Evolutionary conservation across 2,113 vertebrate genomes (phyloP).

Genomic region (Pteruthius melanotis): DNA sequence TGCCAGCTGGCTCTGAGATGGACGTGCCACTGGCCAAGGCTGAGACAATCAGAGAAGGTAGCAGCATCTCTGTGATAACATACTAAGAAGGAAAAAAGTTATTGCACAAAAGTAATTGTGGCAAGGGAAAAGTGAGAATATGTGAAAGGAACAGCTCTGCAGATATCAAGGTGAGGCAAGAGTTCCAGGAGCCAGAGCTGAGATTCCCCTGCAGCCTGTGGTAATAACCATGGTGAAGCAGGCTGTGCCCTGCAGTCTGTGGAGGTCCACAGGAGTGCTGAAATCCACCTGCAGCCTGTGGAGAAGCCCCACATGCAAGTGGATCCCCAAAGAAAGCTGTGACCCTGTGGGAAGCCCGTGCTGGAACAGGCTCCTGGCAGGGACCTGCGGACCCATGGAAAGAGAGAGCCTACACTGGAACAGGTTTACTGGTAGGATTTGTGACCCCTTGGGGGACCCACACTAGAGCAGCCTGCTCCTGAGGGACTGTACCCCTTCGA

Average conservation of each 20-base stretch:
- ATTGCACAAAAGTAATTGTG: neutral
- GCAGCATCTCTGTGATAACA: neutral
- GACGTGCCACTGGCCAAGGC: neutral
- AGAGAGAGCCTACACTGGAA: neutral
- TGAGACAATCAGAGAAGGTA: neutral
- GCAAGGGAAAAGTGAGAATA: neutral
- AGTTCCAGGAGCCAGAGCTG: neutral
- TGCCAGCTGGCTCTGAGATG: neutral
- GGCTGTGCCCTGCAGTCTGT: neutral
- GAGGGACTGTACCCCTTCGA: neutral
- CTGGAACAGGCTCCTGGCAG: neutral
- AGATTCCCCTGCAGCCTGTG: neutral
- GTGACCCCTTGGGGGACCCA: neutral
- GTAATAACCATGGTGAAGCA: neutral
- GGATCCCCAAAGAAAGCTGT: neutral
- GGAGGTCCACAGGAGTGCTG: neutral
- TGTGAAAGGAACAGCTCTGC: neutral
- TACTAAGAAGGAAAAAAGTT: neutral
- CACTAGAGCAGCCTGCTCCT: neutral
- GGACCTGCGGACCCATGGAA: neutral
- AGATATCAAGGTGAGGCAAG: neutral
- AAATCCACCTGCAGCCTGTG: neutral
- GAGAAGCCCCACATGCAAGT: neutral
- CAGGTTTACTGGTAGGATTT: neutral
- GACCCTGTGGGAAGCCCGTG: neutral